Percentiles rank a stretch among this genome's conserved stretches.
These are phyloP conservation scores for Neoaliturus tenellus DNA, from an alignment of 2,888 invertebrate genomes.

Conservation along the genomic window DNA sequence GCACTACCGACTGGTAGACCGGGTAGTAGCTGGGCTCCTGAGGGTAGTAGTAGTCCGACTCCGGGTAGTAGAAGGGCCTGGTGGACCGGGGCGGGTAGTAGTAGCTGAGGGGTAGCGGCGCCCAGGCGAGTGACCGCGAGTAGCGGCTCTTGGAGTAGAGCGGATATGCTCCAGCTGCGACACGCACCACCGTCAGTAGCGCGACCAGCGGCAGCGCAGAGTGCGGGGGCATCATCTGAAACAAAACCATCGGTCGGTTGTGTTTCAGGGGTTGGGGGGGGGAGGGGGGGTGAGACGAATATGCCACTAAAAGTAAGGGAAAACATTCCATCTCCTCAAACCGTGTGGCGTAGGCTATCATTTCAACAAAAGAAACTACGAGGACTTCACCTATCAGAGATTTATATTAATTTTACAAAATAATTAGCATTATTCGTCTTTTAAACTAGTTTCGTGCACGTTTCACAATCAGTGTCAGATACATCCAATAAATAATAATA, in stretches of 20 bases:
- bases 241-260: constrained; percentile 39
- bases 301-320: too few species aligned
- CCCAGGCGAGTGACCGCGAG: neutral
- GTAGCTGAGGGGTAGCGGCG: constrained; percentile 30
- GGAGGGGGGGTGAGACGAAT: neutral
- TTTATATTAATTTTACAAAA: too few species aligned
- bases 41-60: constrained; percentile 72
- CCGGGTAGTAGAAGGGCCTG: constrained; percentile 51
- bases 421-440: too few species aligned
- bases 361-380: too few species aligned
- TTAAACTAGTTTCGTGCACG: too few species aligned
- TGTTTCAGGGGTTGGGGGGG: constrained; percentile 28
- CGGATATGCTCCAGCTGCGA: constrained; percentile 11
- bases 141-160: constrained; percentile 33
- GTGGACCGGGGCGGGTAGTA: constrained; percentile 46
- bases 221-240: constrained; percentile 38
- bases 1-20: constrained; percentile 71
- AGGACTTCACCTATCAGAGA: too few species aligned
- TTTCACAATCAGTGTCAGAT: too few species aligned
- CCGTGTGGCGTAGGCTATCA: too few species aligned
- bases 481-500: too few species aligned
- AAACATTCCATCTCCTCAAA: too few species aligned
- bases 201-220: constrained; percentile 3
- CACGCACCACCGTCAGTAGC: neutral
- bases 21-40: constrained; percentile 74